Conservation (phyloP, 2,113 vertebrate genomes). For the Camarhynchus parvulus region DNA sequence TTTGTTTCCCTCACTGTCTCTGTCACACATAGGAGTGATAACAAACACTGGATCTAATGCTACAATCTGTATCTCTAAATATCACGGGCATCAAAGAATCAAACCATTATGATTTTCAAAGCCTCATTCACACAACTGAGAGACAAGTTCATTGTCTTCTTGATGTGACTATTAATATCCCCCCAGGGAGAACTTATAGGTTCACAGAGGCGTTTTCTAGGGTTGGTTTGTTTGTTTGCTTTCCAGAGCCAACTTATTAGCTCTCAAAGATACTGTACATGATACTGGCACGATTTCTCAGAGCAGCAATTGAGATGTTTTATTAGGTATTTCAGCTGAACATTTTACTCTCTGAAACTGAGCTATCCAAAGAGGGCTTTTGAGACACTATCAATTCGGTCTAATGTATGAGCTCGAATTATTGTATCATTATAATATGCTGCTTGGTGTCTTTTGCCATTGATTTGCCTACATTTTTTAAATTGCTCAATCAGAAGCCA, state of each 20-base stretch:
- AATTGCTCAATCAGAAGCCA: slow-evolving; percentile 42
- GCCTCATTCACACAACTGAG: not conserved
- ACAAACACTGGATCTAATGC: not conserved
- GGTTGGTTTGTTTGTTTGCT: not conserved
- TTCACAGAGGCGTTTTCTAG: not conserved
- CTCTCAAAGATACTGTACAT: not conserved
- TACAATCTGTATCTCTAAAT: not conserved
- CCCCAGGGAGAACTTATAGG: not conserved
- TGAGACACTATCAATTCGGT: not conserved
- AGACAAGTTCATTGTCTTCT: not conserved
- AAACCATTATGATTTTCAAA: not conserved
- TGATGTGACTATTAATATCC: not conserved
- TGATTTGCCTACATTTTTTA: slow-evolving; percentile 24
- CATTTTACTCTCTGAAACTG: slow-evolving; percentile 6
- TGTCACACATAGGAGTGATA: fast-evolving
- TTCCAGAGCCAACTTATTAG: not conserved
- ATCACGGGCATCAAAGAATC: not conserved
- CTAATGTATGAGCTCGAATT: not conserved
- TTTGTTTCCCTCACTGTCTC: not conserved
- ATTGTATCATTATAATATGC: not conserved
- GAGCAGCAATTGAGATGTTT: not conserved
- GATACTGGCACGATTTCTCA: not conserved
- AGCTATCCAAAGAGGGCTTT: slow-evolving; percentile 28
- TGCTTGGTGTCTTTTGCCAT: slow-evolving; percentile 14
- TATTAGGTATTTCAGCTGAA: slow-evolving; percentile 22